A percentile compares a stretch with the other conserved stretches of the same genome.
Conservation (phyloP, 2,797 vertebrate genomes). For the Pseudomugil tenellus region DNA sequence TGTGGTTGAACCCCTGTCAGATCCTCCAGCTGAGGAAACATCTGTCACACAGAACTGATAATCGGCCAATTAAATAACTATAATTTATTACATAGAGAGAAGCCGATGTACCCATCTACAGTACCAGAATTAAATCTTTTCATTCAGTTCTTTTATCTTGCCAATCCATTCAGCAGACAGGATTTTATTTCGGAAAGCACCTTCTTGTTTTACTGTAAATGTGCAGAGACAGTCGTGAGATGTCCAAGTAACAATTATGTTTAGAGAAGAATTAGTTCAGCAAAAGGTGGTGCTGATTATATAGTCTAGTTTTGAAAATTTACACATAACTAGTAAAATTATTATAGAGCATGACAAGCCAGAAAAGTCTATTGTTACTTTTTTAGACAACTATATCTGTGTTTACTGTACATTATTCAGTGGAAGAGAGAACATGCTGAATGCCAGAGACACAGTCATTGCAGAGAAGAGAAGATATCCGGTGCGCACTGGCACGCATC, state of each 20-base stretch:
- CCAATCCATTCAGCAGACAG: neutral
- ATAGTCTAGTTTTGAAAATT: neutral
- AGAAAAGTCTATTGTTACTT: neutral
- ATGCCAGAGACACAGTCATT: too few species aligned
- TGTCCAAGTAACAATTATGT: neutral
- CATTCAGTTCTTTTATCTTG: slow-evolving; percentile 9
- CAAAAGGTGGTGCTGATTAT: neutral
- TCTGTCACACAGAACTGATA: slow-evolving; percentile 22
- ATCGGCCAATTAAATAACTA: slow-evolving; percentile 32
- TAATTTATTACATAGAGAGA: slow-evolving; percentile 12
- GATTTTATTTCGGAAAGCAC: neutral
- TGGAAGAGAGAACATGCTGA: too few species aligned
- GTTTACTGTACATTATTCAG: too few species aligned
- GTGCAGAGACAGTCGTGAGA: neutral
- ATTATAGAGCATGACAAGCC: neutral
- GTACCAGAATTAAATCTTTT: slow-evolving; percentile 1
- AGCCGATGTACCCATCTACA: slow-evolving; percentile 1
- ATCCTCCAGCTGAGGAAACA: slow-evolving; percentile 29
- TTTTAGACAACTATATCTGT: too few species aligned
- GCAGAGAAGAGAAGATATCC: too few species aligned
- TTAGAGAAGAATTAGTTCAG: neutral
- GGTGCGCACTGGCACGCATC: too few species aligned
- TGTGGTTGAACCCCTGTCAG: slow-evolving; percentile 22
- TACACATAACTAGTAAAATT: neutral
- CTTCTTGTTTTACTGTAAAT: too few species aligned